These are phyloP conservation scores for Trematomus bernacchii DNA, from an alignment of 2,797 vertebrate species.

Conservation along the genomic window DNA sequence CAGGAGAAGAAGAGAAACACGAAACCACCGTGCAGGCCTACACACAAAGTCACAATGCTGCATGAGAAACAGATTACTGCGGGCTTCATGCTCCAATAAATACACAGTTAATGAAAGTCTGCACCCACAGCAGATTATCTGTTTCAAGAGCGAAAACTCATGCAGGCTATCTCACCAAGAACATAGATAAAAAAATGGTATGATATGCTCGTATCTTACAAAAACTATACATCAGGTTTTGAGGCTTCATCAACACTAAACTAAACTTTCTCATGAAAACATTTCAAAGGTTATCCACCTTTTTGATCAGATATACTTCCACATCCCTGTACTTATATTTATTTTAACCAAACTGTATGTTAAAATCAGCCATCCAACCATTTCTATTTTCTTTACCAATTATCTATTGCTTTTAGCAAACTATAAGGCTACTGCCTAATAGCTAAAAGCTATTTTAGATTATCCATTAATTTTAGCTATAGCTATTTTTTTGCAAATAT, in stretches of 20 bases:
- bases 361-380: not conserved
- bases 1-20: constrained; percentile 55
- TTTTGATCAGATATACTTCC: no score
- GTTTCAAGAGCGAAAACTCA: constrained; percentile 9
- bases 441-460: no score
- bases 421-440: no score
- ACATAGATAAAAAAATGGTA: not conserved
- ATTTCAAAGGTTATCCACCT: not conserved
- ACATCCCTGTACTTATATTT: no score
- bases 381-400: not conserved
- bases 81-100: constrained; percentile 36
- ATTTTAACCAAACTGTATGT: not conserved
- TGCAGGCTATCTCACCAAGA: not conserved
- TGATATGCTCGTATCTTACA: not conserved
- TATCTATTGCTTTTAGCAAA: not conserved
- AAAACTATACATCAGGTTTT: no score
- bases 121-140: constrained; percentile 22
- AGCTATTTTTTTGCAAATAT: no score
- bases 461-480: no score
- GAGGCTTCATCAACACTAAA: no score
- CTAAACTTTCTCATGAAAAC: not conserved
- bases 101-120: constrained; percentile 2
- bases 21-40: constrained; percentile 50
- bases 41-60: constrained; percentile 45
- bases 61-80: constrained; percentile 60